Base-by-base conservation (phyloP, 2,797 vertebrate species). In the Ptychadena robeensis region DNA sequence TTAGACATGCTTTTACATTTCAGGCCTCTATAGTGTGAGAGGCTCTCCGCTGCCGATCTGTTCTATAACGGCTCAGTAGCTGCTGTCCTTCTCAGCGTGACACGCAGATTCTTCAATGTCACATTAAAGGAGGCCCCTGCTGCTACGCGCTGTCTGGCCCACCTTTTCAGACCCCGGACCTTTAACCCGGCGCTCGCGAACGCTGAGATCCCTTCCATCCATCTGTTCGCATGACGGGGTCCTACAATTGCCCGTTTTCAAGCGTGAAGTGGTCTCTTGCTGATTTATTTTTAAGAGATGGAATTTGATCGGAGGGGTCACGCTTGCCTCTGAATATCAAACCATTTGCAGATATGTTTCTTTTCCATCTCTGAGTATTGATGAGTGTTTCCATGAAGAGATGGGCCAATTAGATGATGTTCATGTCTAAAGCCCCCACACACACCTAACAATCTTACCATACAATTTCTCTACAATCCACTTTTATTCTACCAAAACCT, bases 1-100 rank as follows among this genome's bases (percentile, higher is more conserved):
- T 95, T 95, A 94, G 94, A 90, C 90, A 94, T 91, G 94, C 92
- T 94, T 91, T 91, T 89, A 89, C 90, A 90, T 90, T 89, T 88
- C 86, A 91, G 91, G 91, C 88, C 90, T 91, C 90, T 90, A 89
- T 89, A 90, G 89, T 88, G 88, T 88, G 89, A 88, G 88, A 85
- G n/a, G 87, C 87, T 88, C 88, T 86, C 88, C 86, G 88, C 89
- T 92, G 92, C 91, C 85, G 31, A 75, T 81, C 87, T 91, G 90
- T 89, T 85, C 88, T 88, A 90, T 90, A 90, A 88, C 91, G 74
- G 86, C 90, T 70, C 89, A 87, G 91, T 89, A 89, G 85, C 87
- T 90, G 61, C 85, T 87, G 85, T 87, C 87, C 89, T 88, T 88
- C 88, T 81, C 90, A 88, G 88, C 89, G 27, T 88, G 91, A 89